Conservation (phyloP, 2,113 vertebrate genomes). For the Odontesthes bonariensis region DNA sequence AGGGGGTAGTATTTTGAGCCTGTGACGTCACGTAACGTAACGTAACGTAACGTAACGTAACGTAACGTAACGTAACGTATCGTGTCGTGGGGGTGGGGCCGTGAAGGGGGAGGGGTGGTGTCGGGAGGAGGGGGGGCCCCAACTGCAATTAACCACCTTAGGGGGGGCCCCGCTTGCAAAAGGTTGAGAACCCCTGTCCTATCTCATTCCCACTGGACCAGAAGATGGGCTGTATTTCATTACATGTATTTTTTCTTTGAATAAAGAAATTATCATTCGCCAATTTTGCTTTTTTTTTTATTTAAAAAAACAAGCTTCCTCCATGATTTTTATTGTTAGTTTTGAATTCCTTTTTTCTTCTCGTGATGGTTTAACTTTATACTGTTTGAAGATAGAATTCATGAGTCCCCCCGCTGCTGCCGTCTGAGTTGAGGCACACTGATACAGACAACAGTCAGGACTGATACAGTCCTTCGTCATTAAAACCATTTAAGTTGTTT, state of each 20-base stretch:
- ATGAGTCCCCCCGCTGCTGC: conserved; percentile 29
- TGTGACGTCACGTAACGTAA: too few species aligned
- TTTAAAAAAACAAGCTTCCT: conserved; percentile 34
- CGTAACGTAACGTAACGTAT: too few species aligned
- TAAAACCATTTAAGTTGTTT: background rate
- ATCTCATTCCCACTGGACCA: conserved; percentile 42
- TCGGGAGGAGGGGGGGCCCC: too few species aligned
- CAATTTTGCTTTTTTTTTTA: conserved; percentile 52
- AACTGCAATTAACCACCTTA: too few species aligned
- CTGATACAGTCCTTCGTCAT: conserved; percentile 1
- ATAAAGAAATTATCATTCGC: conserved; percentile 40
- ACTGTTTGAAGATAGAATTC: conserved; percentile 25
- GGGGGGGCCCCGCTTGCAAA: too few species aligned
- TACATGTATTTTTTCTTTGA: conserved; percentile 27
- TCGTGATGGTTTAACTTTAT: conserved; percentile 25
- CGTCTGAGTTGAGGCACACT: conserved; percentile 33
- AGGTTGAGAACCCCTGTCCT: too few species aligned
- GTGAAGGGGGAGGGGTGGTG: too few species aligned
- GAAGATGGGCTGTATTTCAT: conserved; percentile 44
- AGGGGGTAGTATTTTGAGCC: too few species aligned
- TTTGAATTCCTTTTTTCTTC: background rate
- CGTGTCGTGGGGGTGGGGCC: too few species aligned
- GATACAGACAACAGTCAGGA: conserved; percentile 11
- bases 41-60: too few species aligned
- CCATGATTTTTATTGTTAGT: conserved; percentile 18